Conservation (phyloP, 2,113 vertebrate genomes). For the Catharus minimus region DNA sequence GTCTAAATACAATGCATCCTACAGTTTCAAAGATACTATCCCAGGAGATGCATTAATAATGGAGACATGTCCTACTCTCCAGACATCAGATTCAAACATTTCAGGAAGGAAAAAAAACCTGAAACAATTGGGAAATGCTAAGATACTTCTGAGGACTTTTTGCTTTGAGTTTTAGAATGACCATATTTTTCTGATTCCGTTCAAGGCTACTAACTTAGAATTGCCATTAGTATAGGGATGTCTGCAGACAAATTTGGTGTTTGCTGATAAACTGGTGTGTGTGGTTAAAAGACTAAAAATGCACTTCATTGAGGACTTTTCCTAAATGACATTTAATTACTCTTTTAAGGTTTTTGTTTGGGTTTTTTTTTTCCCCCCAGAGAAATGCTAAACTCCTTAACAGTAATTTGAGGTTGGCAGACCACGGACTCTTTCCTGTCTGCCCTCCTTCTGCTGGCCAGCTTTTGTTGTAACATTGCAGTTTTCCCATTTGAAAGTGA, state of each 20-base stretch:
- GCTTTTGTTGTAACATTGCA: slow-evolving; percentile 41
- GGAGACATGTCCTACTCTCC: background rate
- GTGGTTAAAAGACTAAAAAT: slow-evolving; percentile 21
- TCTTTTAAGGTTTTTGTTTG: slow-evolving; percentile 8
- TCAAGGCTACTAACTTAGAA: background rate
- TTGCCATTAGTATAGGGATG: background rate
- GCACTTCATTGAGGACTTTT: slow-evolving; percentile 22
- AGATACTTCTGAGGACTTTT: background rate
- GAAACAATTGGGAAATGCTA: background rate
- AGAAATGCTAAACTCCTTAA: slow-evolving; percentile 41
- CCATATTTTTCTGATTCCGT: background rate
- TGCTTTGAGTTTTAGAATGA: background rate
- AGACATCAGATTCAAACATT: background rate
- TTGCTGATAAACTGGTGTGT: slow-evolving; percentile 1
- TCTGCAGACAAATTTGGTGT: background rate
- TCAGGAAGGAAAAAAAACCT: background rate
- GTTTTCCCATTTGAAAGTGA: slow-evolving; percentile 53
- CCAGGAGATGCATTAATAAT: background rate
- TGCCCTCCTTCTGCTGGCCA: slow-evolving; percentile 53
- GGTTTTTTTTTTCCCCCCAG: background rate
- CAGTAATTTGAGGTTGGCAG: slow-evolving; percentile 72
- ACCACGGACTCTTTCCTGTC: slow-evolving; percentile 42
- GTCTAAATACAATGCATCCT: background rate
- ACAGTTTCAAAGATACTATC: background rate
- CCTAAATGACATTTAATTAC: slow-evolving; percentile 66